phyloP scores from a whole-genome alignment of 2,888 invertebrate species.

The Caradrina clavipalpis region DNA sequence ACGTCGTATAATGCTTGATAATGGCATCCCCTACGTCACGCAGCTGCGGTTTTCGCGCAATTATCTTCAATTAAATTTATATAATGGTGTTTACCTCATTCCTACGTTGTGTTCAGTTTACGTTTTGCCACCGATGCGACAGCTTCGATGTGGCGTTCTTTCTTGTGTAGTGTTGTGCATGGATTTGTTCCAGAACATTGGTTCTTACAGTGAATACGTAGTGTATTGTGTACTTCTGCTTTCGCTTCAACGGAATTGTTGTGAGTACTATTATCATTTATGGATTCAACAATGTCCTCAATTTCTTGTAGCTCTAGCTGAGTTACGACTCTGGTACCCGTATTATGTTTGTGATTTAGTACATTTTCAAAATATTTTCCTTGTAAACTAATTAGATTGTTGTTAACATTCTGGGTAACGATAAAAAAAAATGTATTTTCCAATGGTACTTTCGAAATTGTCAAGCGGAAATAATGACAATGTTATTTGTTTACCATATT shows the following conservation, averaged over 20 bases:
- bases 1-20: slow-evolving; percentile 67
- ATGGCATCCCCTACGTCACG: slow-evolving; percentile 76
- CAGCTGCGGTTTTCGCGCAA: slow-evolving; percentile 81
- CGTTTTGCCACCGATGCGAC: slow-evolving; percentile 66
- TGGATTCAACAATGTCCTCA: slow-evolving; percentile 60
- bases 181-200: slow-evolving; percentile 54
- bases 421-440: slow-evolving; percentile 42
- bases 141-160: slow-evolving; percentile 41
- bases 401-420: slow-evolving; percentile 40
- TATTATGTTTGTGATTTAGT: slow-evolving; percentile 60
- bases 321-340: slow-evolving; percentile 63
- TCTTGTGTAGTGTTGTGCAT: slow-evolving; percentile 33
- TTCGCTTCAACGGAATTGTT: slow-evolving; percentile 37
- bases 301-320: slow-evolving; percentile 46
- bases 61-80: slow-evolving; percentile 86
- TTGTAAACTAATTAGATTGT: slow-evolving; percentile 46
- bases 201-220: slow-evolving; percentile 46
- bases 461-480: slow-evolving; percentile 5
- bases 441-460: slow-evolving; percentile 15
- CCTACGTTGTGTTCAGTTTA: slow-evolving; percentile 77
- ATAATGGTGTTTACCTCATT: slow-evolving; percentile 81
- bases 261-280: slow-evolving; percentile 57
- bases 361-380: slow-evolving; percentile 63
- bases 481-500: slow-evolving; percentile 3
- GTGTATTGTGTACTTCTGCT: slow-evolving; percentile 16